Evolutionary conservation across 2,888 invertebrate species (phyloP), one percentile per base, ranked within the genome.

Genomic region (Cylindroiulus punctatus): DNA sequence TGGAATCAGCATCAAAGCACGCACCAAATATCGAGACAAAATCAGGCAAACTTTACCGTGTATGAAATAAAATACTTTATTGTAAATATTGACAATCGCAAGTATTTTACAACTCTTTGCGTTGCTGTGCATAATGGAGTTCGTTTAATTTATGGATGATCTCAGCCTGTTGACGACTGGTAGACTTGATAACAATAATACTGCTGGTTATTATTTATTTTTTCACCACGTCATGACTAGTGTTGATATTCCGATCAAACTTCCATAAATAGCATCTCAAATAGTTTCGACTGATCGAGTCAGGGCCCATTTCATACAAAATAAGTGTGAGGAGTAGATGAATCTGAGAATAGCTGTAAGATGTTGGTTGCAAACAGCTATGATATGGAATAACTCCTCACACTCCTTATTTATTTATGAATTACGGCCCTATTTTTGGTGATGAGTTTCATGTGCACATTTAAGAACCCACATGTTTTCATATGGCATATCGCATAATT

Each of bases 51-150:
- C n/a, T 57, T n/a, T n/a, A n/a, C n/a, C n/a, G n/a, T n/a, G 22
- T 22, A 65, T 26, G 65, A 65, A 65, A 65, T 65, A 65, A 65
- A 65, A 26, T 65, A 26, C 26, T 26, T 65, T 65, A 65, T 65
- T 65, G 8, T 26, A 65, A 65, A 65, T 65, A 65, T 65, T 26
- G 10, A 65, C 65, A 26, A 65, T 65, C 26, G 10, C 65, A 65
- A 26, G 26, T 10, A n/a, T 65, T 65, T 65, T 65, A 65, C 65
- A 65, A 65, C 65, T 26, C 47, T 12, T 47, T 65, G 26, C 65
- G 26, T 26, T 26, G 30, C 65, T 65, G 65, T 65, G 65, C 47
- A 47, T 47, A 47, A 7, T 17, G 17, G 47, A n/a, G 26, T 65
- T 65, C 26, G 26, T n/a, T n/a, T 12, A 65, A 65, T 65, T 65